phyloP scores from a whole-genome alignment of 2,113 vertebrate species.

The Sitta europaea region DNA sequence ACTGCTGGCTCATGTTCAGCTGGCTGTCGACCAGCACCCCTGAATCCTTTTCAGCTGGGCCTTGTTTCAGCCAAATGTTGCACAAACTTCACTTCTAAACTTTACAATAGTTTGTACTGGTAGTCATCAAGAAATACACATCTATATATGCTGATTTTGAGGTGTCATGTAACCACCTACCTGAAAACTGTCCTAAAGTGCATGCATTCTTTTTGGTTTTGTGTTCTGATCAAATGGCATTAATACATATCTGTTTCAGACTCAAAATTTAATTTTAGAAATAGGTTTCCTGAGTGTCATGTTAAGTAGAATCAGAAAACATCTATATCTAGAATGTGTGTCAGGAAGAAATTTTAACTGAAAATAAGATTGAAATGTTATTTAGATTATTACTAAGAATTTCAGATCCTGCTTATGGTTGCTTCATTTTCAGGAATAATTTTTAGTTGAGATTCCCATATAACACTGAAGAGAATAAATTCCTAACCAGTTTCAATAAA shows the following conservation, averaged over 20 bases:
- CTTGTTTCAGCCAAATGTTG: background rate
- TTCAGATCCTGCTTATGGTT: background rate
- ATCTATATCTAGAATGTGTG: background rate
- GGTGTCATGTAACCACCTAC: background rate
- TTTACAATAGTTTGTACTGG: background rate
- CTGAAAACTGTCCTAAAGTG: background rate
- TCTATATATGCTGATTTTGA: background rate
- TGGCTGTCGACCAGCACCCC: background rate
- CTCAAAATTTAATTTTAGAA: background rate
- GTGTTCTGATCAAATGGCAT: background rate
- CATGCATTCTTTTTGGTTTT: background rate
- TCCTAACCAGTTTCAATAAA: background rate
- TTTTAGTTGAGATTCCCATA: background rate
- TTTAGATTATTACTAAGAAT: background rate
- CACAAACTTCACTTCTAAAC: background rate
- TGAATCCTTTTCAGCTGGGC: background rate
- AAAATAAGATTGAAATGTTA: background rate
- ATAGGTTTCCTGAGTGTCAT: background rate
- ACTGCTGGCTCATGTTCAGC: background rate
- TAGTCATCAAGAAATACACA: background rate
- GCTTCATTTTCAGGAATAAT: background rate
- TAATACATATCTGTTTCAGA: background rate
- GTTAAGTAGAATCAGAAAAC: background rate
- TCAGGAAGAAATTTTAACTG: background rate
- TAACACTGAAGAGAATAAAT: background rate